Evolutionary conservation across 1,140 invertebrate genomes (phyloP), one percentile per base, ranked within the genome.

Genomic region (Drosophila pallidifrons): DNA sequence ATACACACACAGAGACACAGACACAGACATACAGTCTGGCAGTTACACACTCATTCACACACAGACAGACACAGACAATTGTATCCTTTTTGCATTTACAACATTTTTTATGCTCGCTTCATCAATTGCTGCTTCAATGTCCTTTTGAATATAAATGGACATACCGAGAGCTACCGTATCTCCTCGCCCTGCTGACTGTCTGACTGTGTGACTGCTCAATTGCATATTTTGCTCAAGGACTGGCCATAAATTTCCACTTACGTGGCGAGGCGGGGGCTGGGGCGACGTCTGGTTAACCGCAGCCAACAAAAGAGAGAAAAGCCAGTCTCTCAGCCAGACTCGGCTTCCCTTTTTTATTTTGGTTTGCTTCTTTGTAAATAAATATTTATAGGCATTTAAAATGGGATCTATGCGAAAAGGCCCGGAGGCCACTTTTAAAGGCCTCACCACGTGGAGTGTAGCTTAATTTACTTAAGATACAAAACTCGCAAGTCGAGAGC

Each of bases 381-480:
- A 87, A 87, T 87, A 87, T 87, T 87, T 87, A 87, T 88, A 63
- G 80, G 66, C 80, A 57, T 69, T 80, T 77, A 88, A 83, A 87
- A 77, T 58, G 77, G 76, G 59, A 88, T 80, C 77, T 81, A 74
- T 5, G 20, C 10, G 10, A 20, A 25, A 25, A 16, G 20, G 46
- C 1, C 43, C 49, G 52, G 16, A 20, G 35, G 38, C n/a, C 43
- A 47, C 43, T 38, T 41, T 35, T 71, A 25, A 59, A 59, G 54
- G 25, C 35, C 6, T 38, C 35, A 15, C 10, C 15, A n/a, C 32
- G 55, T 58, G 49, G 77, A 60, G 20, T 16, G 43, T 45, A 64
- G 77, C 66, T 77, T 88, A 83, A 88, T 89, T 88, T 88, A 81
- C 80, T 89, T 83, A 72, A 83, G 77, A 89, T 88, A 75, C 66